A percentile compares a stretch with the other conserved stretches of the same genome.
phyloP scores from a whole-genome alignment of 1,140 invertebrate genomes.

The Mamestra configurata region DNA sequence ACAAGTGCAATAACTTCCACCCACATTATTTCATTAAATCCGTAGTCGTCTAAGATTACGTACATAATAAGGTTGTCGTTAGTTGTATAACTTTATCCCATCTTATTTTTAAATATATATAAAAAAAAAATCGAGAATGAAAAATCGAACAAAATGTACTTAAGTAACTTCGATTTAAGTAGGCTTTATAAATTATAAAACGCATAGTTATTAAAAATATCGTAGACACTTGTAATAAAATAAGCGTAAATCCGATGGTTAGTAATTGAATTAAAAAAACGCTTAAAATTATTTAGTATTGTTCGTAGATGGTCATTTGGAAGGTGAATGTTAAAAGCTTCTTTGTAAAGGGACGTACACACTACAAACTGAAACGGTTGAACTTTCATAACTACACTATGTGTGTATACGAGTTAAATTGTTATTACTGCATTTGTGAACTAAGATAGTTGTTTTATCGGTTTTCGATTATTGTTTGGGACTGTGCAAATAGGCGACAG shows the following conservation, averaged over 20 bases:
- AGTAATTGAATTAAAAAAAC: conserved; percentile 80
- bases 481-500: conserved; percentile 75
- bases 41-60: conserved; percentile 67
- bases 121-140: conserved; percentile 71
- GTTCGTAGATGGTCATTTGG: conserved; percentile 66
- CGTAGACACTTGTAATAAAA: conserved; percentile 77
- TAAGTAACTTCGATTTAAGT: conserved; percentile 86
- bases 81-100: conserved; percentile 74
- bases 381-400: conserved; percentile 54
- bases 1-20: conserved; percentile 68
- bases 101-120: conserved; percentile 70
- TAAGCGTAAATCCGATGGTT: conserved; percentile 78
- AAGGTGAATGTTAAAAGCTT: conserved; percentile 52
- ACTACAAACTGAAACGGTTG: conserved; percentile 55
- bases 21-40: conserved; percentile 61
- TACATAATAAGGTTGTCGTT: conserved; percentile 80
- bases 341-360: conserved; percentile 64
- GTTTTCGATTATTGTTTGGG: conserved; percentile 75
- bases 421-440: conserved; percentile 69
- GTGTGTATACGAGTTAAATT: conserved; percentile 84
- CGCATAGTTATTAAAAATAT: conserved; percentile 82
- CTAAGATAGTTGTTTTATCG: conserved; percentile 64
- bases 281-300: conserved; percentile 81
- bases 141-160: conserved; percentile 87
- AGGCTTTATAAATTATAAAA: conserved; percentile 87